Evolutionary conservation across 2,113 vertebrate genomes (phyloP).

Genomic region (Pavo muticus): DNA sequence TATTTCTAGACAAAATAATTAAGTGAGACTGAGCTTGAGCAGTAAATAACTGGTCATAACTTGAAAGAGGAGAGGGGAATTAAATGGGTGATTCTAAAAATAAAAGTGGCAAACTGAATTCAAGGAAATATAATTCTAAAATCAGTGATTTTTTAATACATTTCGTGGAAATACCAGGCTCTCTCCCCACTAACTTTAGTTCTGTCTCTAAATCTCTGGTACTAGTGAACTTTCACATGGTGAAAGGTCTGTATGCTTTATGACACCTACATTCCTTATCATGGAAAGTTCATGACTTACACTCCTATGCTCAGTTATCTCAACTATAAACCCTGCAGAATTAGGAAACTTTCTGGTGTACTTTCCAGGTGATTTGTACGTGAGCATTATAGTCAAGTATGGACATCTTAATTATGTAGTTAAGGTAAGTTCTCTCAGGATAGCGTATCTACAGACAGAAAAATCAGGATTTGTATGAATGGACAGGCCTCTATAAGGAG

Average conservation of each 20-base stretch:
- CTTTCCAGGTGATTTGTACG: neutral
- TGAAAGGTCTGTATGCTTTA: neutral
- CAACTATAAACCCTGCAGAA: neutral
- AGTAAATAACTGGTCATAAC: constrained; percentile 17
- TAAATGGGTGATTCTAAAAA: neutral
- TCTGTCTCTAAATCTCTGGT: neutral
- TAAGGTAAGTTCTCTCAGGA: neutral
- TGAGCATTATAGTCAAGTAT: neutral
- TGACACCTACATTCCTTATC: neutral
- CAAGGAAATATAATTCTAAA: neutral
- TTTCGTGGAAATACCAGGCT: neutral
- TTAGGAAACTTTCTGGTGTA: neutral
- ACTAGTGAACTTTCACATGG: neutral
- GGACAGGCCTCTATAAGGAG: neutral
- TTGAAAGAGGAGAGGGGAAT: neutral
- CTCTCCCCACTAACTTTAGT: neutral
- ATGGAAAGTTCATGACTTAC: neutral
- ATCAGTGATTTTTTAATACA: neutral
- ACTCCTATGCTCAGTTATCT: neutral
- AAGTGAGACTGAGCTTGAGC: neutral
- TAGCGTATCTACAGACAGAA: neutral
- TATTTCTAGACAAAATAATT: constrained; percentile 11
- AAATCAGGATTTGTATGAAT: neutral
- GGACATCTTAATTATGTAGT: neutral
- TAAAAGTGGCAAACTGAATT: neutral